Conservation (phyloP, 1,140 invertebrate genomes). For the Whitmania pigra region DNA sequence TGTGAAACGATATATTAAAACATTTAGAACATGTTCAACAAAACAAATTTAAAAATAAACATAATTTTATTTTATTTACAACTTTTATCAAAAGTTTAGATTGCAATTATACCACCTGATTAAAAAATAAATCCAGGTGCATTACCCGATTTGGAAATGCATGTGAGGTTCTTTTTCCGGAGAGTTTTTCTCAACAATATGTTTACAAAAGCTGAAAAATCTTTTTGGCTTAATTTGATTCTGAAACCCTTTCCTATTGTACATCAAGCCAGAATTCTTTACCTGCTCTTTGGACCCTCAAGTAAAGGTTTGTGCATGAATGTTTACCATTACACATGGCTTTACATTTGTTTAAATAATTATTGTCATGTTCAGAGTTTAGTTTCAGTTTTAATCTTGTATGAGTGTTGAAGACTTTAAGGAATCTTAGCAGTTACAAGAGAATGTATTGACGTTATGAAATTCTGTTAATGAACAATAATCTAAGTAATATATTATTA, state of each 20-base stretch:
- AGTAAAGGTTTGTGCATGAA: slow-evolving; percentile 29
- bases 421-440: too few species aligned
- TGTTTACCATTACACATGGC: too few species aligned
- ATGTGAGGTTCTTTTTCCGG: slow-evolving; percentile 34
- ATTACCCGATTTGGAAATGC: slow-evolving; percentile 31
- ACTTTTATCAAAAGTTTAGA: neutral
- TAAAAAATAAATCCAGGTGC: slow-evolving; percentile 28
- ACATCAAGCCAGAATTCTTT: slow-evolving; percentile 38
- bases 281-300: slow-evolving; percentile 36
- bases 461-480: neutral
- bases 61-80: neutral
- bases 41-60: too few species aligned
- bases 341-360: too few species aligned
- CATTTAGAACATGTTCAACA: too few species aligned
- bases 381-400: neutral
- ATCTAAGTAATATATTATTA: neutral
- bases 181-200: slow-evolving; percentile 37
- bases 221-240: slow-evolving; percentile 39
- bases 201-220: slow-evolving; percentile 33
- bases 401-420: too few species aligned
- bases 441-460: too few species aligned
- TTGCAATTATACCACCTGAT: neutral
- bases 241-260: slow-evolving; percentile 40
- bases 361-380: neutral
- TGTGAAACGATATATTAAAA: neutral